Conservation (phyloP, 2,888 invertebrate genomes). For the Liopterus haemorrhoidalis region DNA sequence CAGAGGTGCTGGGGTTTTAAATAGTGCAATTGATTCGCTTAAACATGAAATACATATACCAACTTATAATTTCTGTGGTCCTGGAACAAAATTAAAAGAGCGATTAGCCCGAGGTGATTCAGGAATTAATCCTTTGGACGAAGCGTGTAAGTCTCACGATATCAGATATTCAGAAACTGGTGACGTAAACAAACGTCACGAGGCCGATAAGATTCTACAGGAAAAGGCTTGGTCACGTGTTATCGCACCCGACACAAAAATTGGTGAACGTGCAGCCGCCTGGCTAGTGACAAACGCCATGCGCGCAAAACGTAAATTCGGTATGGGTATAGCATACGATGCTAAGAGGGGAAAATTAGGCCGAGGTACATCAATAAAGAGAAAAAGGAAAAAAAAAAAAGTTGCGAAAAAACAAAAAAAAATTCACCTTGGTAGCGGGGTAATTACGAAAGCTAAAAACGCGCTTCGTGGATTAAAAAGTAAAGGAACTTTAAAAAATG, state of each 20-base stretch:
- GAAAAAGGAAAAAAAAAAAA: too few species aligned
- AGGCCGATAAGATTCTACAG: constrained; percentile 39
- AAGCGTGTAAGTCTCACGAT: constrained; percentile 38
- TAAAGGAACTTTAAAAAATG: too few species aligned
- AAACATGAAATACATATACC: too few species aligned
- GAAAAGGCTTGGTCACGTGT: constrained; percentile 37
- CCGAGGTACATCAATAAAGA: too few species aligned
- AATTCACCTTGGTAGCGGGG: too few species aligned
- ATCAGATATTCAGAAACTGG: constrained; percentile 34
- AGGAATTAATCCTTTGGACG: constrained; percentile 38
- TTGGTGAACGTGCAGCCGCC: constrained; percentile 37
- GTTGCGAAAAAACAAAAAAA: not conserved
- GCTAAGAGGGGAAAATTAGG: too few species aligned
- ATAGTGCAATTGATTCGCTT: too few species aligned
- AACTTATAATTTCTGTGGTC: too few species aligned
- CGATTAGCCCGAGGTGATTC: constrained; percentile 35
- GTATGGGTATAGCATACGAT: too few species aligned
- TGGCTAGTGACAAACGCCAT: constrained; percentile 35
- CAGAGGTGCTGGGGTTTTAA: too few species aligned
- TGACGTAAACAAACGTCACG: constrained; percentile 33
- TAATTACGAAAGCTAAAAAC: too few species aligned
- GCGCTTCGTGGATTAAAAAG: too few species aligned
- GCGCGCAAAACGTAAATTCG: constrained; percentile 37
- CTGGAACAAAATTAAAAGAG: constrained; percentile 25
- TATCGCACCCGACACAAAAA: constrained; percentile 33